Conservation (phyloP, 2,797 vertebrate genomes). For the Calcarius lapponicus region DNA sequence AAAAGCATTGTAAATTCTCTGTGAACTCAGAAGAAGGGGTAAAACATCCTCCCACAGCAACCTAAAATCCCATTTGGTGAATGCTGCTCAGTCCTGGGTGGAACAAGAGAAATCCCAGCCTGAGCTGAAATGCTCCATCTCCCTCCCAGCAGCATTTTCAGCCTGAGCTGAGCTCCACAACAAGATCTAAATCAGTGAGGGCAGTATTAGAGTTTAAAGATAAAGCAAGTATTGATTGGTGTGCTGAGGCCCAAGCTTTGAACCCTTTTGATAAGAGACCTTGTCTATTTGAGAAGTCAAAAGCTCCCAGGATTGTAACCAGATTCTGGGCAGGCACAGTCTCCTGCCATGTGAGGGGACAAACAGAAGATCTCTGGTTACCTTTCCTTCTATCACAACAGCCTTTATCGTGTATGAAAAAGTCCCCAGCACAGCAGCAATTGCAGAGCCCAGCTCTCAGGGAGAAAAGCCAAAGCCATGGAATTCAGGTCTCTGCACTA, state of each 20-base stretch:
- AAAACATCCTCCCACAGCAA: background rate
- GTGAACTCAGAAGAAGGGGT: background rate
- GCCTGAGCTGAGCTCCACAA: constrained; percentile 14
- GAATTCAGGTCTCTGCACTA: background rate
- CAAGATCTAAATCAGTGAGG: constrained; percentile 26
- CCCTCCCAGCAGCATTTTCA: background rate
- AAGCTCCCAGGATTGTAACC: background rate
- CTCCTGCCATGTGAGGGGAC: background rate
- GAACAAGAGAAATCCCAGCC: background rate
- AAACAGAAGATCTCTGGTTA: background rate
- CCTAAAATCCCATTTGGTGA: background rate
- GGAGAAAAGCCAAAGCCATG: background rate
- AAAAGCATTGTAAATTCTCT: background rate
- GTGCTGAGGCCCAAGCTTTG: constrained; percentile 19
- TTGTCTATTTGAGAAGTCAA: background rate
- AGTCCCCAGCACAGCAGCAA: background rate
- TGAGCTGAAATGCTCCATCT: background rate
- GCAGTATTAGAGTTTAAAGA: constrained; percentile 37
- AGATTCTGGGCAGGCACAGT: background rate
- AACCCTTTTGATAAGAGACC: constrained; percentile 18
- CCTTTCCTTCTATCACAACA: background rate
- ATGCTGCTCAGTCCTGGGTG: background rate
- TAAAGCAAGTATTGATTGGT: constrained; percentile 49
- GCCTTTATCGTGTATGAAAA: background rate
- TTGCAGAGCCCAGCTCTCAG: background rate